Base-by-base conservation (phyloP, 2,797 vertebrate species). In the Eleutherodactylus coqui region DNA sequence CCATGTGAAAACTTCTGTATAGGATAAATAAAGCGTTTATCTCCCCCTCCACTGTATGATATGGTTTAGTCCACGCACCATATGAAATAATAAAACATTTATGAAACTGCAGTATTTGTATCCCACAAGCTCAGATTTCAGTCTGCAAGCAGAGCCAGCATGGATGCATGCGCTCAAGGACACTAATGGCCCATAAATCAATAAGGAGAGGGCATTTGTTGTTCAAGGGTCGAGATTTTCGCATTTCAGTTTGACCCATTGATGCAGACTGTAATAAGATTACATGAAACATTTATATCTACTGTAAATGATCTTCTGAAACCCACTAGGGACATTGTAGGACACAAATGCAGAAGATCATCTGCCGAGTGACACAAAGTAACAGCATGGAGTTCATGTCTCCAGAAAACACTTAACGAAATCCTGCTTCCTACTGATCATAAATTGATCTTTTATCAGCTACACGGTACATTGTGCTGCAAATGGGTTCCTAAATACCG, bases 161-260 rank as follows among this genome's bases (percentile, higher is more conserved):
- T 58, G 51, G 72, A 51, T 17, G 76, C 49, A 5, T 51, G 34
- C 34, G 69, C 51, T 83, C 36, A 60, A 73, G 75, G 64, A 73
- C 84, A 73, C 51, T 85, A 79, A 75, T 75, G 69, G 85, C 55
- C 32, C 47, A 43, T 38, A 81, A 81, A 75, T 81, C 85, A 75
- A 86, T 76, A 80, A 11, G 10, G 16, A 38, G 60, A 78, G 78
- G 70, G 38, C 78, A 67, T 64, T 81, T 49, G 5, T 27, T 75
- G 38, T 80, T 75, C n/a, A 38, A n/a, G 10, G 72, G 78, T 86
- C 55, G 45, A 32, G 47, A 29, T 86, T 77, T 75, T 36, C 6
- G 24, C 11, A 55, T 75, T 32, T 43, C 19, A 17, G 16, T 70
- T 27, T 62, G 41, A 82, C n/a, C 29, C 41, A 21, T 45, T 70